A percentile compares a stretch with the other conserved stretches of the same genome.
These are phyloP conservation scores for Netelia melanura DNA, from an alignment of 2,888 invertebrate genomes.

Conservation along the genomic window DNA sequence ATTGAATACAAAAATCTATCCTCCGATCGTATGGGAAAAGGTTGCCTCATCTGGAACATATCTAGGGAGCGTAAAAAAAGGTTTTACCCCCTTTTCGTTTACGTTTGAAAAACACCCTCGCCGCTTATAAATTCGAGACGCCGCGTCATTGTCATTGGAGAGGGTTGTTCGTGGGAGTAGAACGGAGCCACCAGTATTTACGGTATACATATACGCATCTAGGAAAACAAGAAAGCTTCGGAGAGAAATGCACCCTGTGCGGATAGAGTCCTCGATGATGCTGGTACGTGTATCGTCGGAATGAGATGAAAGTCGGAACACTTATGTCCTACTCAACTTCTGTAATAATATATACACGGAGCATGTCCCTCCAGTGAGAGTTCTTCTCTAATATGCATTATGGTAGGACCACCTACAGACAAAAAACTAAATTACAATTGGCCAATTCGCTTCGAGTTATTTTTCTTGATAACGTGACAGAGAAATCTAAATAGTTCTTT, in stretches of 20 bases:
- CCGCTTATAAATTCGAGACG: too few relatives aligned
- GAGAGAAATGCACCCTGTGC: not conserved
- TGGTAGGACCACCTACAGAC: conserved; percentile 45
- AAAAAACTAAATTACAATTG: not conserved
- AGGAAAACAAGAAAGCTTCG: conserved; percentile 17
- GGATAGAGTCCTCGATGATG: not conserved
- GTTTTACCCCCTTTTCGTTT: not conserved
- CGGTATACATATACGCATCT: not conserved
- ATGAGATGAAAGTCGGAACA: conserved; percentile 57
- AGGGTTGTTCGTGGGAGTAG: conserved; percentile 36
- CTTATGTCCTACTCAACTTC: conserved; percentile 60
- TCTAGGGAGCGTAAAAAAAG: conserved; percentile 5
- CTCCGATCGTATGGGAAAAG: too few relatives aligned
- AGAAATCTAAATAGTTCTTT: too few relatives aligned
- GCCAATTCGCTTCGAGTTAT: too few relatives aligned
- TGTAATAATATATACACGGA: conserved; percentile 66
- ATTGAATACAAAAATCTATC: too few relatives aligned
- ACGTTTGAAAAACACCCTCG: too few relatives aligned
- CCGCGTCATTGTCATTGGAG: not conserved
- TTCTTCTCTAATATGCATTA: conserved; percentile 27
- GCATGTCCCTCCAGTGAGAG: conserved; percentile 1
- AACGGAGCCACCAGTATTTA: conserved; percentile 14
- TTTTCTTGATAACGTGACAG: too few relatives aligned
- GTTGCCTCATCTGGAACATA: conserved; percentile 1
- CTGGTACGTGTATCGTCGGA: conserved; percentile 19